These are phyloP conservation scores for Corythornis leucogaster DNA, from an alignment of 2,797 vertebrate species.

Conservation along the genomic window DNA sequence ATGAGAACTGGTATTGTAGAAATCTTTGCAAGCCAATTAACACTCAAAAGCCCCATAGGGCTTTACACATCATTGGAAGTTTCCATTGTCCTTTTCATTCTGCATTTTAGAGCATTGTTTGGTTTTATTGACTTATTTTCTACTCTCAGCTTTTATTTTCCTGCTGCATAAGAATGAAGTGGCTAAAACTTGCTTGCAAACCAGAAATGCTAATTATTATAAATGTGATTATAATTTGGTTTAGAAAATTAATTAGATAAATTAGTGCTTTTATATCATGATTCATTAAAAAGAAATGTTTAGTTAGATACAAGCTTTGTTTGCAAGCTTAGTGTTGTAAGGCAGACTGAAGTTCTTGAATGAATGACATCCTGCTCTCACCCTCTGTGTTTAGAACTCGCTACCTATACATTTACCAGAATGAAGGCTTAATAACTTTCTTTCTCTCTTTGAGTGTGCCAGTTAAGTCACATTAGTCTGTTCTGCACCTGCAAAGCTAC, in stretches of 20 bases:
- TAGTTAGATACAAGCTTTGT: neutral
- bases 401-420: neutral
- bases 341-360: neutral
- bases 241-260: constrained; percentile 11
- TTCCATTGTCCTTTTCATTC: neutral
- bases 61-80: neutral
- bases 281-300: neutral
- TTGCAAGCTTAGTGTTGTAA: neutral
- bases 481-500: neutral
- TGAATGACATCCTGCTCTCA: neutral
- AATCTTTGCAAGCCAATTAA: neutral
- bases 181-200: neutral
- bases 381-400: neutral
- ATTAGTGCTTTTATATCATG: neutral
- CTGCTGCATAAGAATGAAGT: neutral
- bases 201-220: neutral
- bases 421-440: neutral
- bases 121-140: neutral
- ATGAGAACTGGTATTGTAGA: neutral
- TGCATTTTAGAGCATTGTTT: neutral
- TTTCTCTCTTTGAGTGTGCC: neutral
- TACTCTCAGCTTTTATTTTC: neutral
- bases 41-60: neutral
- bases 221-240: constrained; percentile 5
- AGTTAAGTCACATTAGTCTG: neutral